Base-by-base conservation (phyloP, 1,140 invertebrate genomes). In the Drosophila parvula region DNA sequence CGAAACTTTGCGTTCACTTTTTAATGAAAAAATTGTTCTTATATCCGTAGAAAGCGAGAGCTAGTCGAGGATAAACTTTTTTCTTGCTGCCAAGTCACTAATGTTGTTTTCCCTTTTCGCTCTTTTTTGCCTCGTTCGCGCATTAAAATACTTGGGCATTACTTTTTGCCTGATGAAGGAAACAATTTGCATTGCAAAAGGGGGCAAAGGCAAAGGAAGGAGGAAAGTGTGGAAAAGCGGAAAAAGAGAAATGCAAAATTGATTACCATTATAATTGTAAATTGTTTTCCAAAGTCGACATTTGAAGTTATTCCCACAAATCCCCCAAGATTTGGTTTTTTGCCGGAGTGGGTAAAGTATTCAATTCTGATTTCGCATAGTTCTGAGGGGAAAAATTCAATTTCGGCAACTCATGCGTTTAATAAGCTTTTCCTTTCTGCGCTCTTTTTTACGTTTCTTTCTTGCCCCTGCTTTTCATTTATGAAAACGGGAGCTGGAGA, bases 231-330 rank as follows among this genome's bases (percentile, higher is more conserved):
- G 50, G 18, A 38, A 38, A 38, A 22, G 50, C 32, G 50, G 32
- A 53, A 53, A 48, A 47, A 50, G 59, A 50, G 47, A 79, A 83
- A 76, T 69, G 45, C 74, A 63, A 80, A 88, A 83, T 88, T 89
- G 80, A 89, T 88, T 88, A 78, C 77, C 86, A 89, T 88, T 89
- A 83, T 89, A 88, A 89, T 88, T 88, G 83, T 80, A 83, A 88
- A 88, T 88, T 88, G 83, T 71, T 89, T 67, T 44, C 34, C 55
- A 63, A 56, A 62, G 67, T 63, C 67, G 80, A 79, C 61, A 53
- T 55, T 45, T 32, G 12, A 58, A 53, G 62, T 60, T 36, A 55
- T 68, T 64, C 30, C 44, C 44, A 36, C 40, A 50, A 22, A 79
- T 64, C 61, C 78, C 55, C 50, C 18, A 28, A 58, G 34, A 45